phyloP scores from a whole-genome alignment of 53 echinoderm and acorn worm species.

The Holothuria leucospilota region DNA sequence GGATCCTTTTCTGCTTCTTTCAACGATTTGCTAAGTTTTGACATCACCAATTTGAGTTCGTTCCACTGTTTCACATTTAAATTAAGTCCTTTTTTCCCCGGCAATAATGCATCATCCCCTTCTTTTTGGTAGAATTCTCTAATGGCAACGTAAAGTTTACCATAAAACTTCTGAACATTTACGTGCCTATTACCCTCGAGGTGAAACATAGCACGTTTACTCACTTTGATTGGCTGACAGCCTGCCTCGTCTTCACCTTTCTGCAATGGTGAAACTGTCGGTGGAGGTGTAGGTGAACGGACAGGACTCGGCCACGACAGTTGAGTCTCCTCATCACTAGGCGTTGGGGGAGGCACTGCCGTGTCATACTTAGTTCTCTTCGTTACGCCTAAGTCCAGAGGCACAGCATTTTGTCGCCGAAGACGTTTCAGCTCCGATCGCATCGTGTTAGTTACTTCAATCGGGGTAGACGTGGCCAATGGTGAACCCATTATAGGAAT shows the following conservation, averaged over 20 bases:
- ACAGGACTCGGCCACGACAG: slow-evolving; percentile 30
- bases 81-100: slow-evolving; percentile 1
- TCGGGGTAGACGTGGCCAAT: neutral
- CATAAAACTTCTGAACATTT: neutral
- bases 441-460: neutral
- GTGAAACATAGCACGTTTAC: slow-evolving; percentile 17
- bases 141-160: neutral
- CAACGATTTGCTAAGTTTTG: slow-evolving; percentile 7
- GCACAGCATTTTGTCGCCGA: slow-evolving; percentile 8
- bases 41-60: neutral
- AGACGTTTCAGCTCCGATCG: slow-evolving; percentile 13
- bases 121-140: slow-evolving; percentile 23
- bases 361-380: neutral
- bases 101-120: neutral
- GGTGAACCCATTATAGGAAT: neutral
- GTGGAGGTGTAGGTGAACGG: neutral
- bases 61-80: neutral
- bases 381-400: neutral
- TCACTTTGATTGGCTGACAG: neutral
- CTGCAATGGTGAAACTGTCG: slow-evolving; percentile 12
- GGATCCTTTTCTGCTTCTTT: neutral
- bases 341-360: neutral
- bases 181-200: slow-evolving; percentile 21
- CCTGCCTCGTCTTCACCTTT: slow-evolving; percentile 1
- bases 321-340: neutral